Base-by-base conservation (phyloP, 2,888 invertebrate species). In the Drosophila formosana region DNA sequence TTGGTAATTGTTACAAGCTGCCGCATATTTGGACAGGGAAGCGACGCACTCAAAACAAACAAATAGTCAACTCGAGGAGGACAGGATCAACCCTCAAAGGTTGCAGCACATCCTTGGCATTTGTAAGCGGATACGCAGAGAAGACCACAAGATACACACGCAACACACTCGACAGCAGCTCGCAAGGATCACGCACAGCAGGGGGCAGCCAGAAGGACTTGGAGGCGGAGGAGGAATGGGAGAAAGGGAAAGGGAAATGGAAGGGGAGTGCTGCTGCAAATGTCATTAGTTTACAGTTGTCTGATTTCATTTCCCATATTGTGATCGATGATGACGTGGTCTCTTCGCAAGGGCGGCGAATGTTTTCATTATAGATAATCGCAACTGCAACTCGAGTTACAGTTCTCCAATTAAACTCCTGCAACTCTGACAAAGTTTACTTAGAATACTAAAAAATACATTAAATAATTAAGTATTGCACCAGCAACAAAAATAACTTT, bases 231-330 rank as follows among this genome's bases (percentile, higher is more conserved):
- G 13, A 37, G 45, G 8, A 41, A 3, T n/a, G 13, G 30, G 1
- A 7, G 3, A 26, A 0, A 5, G 45, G 60, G 28, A 66, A 47
- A 58, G n/a, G n/a, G 1, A 41, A 25, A 3, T 11, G 18, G 7
- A 8, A 3, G 4, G 41, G 11, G 11, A 43, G 39, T 30, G 57
- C 47, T 7, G 39, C 39, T 49, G 30, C 73, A 75, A 86, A 82
- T 88, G 88, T 90, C 89, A 90, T 90, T 90, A 90, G 90, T 90
- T 90, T 90, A 90, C 89, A 90, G 89, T 90, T 90, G 89, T 89
- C 89, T 88, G 90, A 89, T 86, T 86, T 75, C 79, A 73, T 69
- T 76, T 43, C 56, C 55, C 71, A 75, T 85, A 80, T 80, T 80
- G 83, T 86, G 86, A 85, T 85, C 84, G 83, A 88, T 85, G 86